These are phyloP conservation scores for Muscidifurax raptorellus DNA, from an alignment of 1,140 invertebrate genomes.

Conservation along the genomic window DNA sequence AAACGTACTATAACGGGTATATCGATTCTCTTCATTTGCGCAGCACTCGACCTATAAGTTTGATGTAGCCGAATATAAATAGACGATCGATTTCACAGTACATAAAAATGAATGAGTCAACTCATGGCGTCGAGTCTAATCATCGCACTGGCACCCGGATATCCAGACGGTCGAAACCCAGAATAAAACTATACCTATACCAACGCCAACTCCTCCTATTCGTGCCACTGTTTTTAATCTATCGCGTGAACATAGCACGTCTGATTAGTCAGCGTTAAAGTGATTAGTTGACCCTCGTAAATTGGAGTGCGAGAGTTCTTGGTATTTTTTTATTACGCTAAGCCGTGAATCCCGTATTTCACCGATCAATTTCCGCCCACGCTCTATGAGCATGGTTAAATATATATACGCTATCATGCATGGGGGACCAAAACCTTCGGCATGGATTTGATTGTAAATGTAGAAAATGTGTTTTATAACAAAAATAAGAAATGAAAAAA, in stretches of 20 bases:
- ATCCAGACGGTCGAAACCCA: too few species aligned
- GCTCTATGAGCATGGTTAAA: too few species aligned
- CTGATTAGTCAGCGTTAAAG: slow-evolving; percentile 19
- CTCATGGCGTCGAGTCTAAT: not conserved
- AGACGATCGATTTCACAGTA: not conserved
- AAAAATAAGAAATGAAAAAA: too few species aligned
- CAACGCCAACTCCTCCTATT: not conserved
- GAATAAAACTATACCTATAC: too few species aligned
- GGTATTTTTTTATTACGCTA: slow-evolving; percentile 30
- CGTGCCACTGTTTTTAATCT: slow-evolving; percentile 23
- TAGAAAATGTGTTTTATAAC: too few species aligned
- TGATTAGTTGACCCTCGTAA: slow-evolving; percentile 25
- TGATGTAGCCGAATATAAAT: not conserved
- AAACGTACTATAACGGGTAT: too few species aligned
- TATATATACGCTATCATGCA: too few species aligned
- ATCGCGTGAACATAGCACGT: not conserved
- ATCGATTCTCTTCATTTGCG: not conserved
- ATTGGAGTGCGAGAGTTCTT: not conserved
- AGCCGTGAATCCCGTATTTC: not conserved
- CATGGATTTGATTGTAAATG: too few species aligned
- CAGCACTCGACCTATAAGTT: not conserved
- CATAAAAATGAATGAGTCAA: not conserved
- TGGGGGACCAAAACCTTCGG: too few species aligned
- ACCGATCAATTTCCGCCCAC: not conserved
- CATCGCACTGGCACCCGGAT: not conserved